Evolutionary conservation across 2,113 vertebrate genomes (phyloP).

Genomic region (Proteles cristata): DNA sequence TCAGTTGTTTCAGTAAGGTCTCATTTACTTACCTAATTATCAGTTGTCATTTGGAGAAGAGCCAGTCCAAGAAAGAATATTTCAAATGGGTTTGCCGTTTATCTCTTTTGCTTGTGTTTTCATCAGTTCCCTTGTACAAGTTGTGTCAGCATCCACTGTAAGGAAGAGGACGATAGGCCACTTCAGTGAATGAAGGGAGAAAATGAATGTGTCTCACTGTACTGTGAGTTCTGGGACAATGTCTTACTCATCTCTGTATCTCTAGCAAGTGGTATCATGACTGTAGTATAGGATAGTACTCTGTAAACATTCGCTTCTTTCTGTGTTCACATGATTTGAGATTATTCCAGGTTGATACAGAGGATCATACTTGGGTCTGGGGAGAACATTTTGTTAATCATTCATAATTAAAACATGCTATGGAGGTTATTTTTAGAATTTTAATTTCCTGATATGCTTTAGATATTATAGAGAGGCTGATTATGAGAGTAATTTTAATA

Average conservation of each 20-base stretch:
- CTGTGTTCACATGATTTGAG: neutral
- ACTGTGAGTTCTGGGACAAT: neutral
- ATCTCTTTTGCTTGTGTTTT: slow-evolving; percentile 48
- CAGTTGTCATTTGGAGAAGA: slow-evolving; percentile 55
- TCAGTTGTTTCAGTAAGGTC: slow-evolving; percentile 66
- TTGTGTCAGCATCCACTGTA: neutral
- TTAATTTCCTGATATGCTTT: slow-evolving; percentile 25
- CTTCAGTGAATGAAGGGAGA: neutral
- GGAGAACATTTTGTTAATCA: neutral
- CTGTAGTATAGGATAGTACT: neutral
- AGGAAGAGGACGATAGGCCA: neutral
- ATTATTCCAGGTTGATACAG: neutral
- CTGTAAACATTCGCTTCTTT: neutral
- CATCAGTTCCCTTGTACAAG: neutral
- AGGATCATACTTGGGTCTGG: neutral
- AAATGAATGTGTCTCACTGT: neutral
- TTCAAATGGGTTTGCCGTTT: slow-evolving; percentile 25
- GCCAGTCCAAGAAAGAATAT: slow-evolving; percentile 12
- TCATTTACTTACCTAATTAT: slow-evolving; percentile 66
- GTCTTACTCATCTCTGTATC: neutral
- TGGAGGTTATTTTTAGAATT: slow-evolving; percentile 22
- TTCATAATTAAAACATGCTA: neutral
- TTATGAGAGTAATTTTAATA: neutral
- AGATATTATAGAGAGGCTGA: neutral
- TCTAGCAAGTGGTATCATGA: neutral